Base-by-base conservation (phyloP, 2,797 vertebrate species). In the Ispidina picta region DNA sequence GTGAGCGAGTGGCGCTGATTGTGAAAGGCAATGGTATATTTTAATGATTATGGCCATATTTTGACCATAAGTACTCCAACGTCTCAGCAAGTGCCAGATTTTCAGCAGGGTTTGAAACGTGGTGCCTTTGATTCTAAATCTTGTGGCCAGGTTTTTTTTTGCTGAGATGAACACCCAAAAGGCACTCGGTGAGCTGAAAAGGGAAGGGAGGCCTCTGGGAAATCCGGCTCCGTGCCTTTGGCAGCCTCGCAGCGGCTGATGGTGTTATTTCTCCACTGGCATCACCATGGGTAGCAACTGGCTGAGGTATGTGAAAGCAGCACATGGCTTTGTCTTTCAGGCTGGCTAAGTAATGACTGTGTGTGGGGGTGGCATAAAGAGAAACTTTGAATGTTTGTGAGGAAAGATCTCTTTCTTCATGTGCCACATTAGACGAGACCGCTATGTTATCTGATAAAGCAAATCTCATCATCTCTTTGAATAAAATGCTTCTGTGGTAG, bases 391-490 rank as follows among this genome's bases (percentile, higher is more conserved):
- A 29, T 55, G 37, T 64, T 83, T 87, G 65, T 31, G 10, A 70
- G 58, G 86, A 80, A 87, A 31, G 46, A 26, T 35, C 71, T 73
- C 66, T 85, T 89, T 81, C 55, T 25, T 80, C 39, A 0, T 33
- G 55, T 49, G 59, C 80, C 26, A 4, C 2, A 0, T 60, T 25
- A 78, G 59, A 12, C 18, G 8, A 56, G 66, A 15, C 15, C 44
- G 29, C 33, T 48, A 59, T 7, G 0, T 66, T 86, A 90, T 83
- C 90, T 78, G 90, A 89, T 94, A 29, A 49, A 88, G 22, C 19
- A 60, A 86, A 94, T 89, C 85, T 78, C 60, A n/a, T 18, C 44
- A 72, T 83, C 69, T 87, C 82, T 93, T 81, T 92, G 88, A 91
- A 82, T 8, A 35, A 73, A 81, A 55, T 8, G 48, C 31, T 60